A percentile compares a stretch with the other conserved stretches of the same genome.
These are phyloP conservation scores for Spilarctia lutea DNA, from an alignment of 2,888 invertebrate genomes.

Conservation along the genomic window DNA sequence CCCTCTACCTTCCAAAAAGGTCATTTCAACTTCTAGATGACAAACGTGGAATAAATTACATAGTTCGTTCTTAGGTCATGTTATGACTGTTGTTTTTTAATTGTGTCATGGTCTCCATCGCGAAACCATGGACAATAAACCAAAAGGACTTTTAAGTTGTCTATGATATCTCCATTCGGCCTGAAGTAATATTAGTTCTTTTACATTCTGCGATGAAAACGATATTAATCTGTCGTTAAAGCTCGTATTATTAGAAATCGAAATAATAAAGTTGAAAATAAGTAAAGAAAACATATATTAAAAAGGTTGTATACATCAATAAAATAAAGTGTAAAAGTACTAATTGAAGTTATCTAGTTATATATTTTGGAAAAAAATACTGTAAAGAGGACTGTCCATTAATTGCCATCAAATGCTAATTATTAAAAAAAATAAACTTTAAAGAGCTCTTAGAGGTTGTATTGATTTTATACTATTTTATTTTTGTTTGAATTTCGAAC, in stretches of 20 bases:
- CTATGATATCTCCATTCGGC: neutral
- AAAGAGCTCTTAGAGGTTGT: no score
- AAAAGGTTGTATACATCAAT: no score
- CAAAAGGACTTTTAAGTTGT: neutral
- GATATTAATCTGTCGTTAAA: neutral
- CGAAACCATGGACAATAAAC: neutral
- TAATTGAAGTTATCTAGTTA: neutral
- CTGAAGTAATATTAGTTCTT: neutral
- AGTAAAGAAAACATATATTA: no score
- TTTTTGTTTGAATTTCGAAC: neutral
- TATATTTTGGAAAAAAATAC: neutral
- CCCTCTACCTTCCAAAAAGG: constrained; percentile 48
- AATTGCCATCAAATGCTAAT: neutral
- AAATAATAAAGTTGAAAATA: no score
- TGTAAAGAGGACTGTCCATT: neutral
- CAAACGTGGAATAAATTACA: constrained; percentile 56
- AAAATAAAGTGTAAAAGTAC: no score
- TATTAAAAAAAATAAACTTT: neutral
- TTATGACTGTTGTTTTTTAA: constrained; percentile 32
- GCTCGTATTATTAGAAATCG: neutral
- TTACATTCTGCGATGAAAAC: neutral
- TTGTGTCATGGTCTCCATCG: constrained; percentile 48
- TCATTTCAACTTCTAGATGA: constrained; percentile 45
- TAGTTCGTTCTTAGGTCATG: constrained; percentile 32
- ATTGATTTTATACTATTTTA: no score